A percentile compares a stretch with the other conserved stretches of the same genome.
These are phyloP conservation scores for Neodiprion lecontei DNA, from an alignment of 1,140 invertebrate genomes.

Conservation along the genomic window DNA sequence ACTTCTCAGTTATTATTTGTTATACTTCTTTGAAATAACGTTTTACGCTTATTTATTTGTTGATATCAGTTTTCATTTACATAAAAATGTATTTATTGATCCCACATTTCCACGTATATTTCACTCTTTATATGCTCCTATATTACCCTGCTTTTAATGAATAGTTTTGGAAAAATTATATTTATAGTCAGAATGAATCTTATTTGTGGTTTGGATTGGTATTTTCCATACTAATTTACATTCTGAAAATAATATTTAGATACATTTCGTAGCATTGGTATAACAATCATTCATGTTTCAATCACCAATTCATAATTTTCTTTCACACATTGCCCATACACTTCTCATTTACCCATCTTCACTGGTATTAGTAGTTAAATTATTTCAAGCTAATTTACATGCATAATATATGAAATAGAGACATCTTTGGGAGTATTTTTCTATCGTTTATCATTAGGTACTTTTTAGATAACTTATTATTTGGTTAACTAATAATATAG, in stretches of 20 bases:
- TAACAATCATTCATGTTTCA: constrained; percentile 8
- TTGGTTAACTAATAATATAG: no score
- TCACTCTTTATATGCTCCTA: not conserved
- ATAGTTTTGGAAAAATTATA: not conserved
- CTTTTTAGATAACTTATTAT: no score
- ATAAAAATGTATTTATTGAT: not conserved
- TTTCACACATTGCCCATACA: no score
- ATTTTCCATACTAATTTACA: not conserved
- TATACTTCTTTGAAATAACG: not conserved
- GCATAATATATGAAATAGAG: no score
- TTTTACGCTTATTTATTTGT: not conserved
- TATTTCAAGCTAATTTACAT: not conserved
- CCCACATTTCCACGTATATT: not conserved
- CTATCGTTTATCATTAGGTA: no score
- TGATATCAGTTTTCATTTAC: not conserved
- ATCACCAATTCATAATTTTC: not conserved
- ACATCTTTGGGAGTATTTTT: no score
- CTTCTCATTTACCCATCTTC: not conserved
- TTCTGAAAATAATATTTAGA: no score
- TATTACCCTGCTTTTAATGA: not conserved
- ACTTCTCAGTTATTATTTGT: not conserved
- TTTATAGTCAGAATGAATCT: no score
- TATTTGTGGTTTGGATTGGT: not conserved
- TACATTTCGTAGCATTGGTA: not conserved
- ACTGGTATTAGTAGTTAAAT: not conserved